A percentile compares a stretch with the other conserved stretches of the same genome.
Conservation (phyloP, 1,140 invertebrate species). For the Cyrtorhinus lividipennis region DNA sequence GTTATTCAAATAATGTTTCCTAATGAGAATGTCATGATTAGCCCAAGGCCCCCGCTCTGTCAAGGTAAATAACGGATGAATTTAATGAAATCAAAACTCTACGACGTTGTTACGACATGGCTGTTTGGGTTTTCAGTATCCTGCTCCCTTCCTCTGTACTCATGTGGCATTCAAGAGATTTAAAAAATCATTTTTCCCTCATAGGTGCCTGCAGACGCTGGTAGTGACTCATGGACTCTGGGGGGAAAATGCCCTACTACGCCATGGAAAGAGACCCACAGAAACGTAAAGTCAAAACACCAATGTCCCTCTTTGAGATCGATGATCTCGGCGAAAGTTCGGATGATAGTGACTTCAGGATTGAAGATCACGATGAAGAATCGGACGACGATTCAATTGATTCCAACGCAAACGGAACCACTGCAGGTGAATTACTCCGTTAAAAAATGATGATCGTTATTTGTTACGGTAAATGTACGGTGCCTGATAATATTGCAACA, state of each 20-base stretch:
- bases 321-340: constrained; percentile 71
- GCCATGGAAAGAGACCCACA: constrained; percentile 68
- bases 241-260: constrained; percentile 27
- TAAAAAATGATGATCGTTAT: not conserved
- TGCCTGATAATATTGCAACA: not conserved
- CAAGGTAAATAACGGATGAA: too few relatives aligned
- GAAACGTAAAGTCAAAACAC: constrained; percentile 69
- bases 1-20: too few relatives aligned
- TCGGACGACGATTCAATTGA: constrained; percentile 51
- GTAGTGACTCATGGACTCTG: constrained; percentile 10
- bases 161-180: too few relatives aligned
- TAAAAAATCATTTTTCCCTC: too few relatives aligned
- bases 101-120: too few relatives aligned
- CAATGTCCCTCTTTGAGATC: constrained; percentile 59
- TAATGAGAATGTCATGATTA: too few relatives aligned
- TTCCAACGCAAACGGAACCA: constrained; percentile 30
- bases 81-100: too few relatives aligned
- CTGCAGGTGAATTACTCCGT: constrained; percentile 8
- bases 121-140: too few relatives aligned
- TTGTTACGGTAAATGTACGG: too few relatives aligned
- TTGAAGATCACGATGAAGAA: constrained; percentile 69
- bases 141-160: too few relatives aligned
- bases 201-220: too few relatives aligned
- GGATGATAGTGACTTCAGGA: constrained; percentile 88
- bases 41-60: too few relatives aligned